Base-by-base conservation (phyloP, 2,888 invertebrate genomes). In the Trissoscelio sp. region DNA sequence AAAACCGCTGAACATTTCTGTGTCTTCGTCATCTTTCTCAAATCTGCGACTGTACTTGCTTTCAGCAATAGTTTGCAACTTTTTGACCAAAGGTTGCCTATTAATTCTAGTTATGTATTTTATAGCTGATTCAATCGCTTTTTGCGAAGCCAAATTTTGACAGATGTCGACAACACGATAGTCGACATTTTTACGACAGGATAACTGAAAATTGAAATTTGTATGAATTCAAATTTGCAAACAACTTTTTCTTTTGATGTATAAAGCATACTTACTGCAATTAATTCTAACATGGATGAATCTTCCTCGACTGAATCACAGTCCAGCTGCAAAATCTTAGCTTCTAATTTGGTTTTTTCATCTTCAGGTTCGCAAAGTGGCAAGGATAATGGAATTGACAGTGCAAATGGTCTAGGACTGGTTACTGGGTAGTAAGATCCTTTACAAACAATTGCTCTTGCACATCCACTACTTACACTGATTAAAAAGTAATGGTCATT, bases 381-480 rank as follows among this genome's bases (percentile, higher is more conserved):
- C 69, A 97, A 93, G 91, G 94, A 94, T 87, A 97, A 93, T 1
- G 95, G 93, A 82, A 98, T 89, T 88, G 97, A 95, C 11, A 94
- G 93, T 3, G 97, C 93, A 79, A 96, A 95, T 0, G 98, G 98
- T 64, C 96, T 94, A 0, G 98, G 98, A 18, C 95, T 94, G 0
- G 97, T 96, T 24, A 95, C 93, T 0, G 99, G 99, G 92, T 96
- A 98, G 12, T 95, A 93, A 14, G 95, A 93, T n/a, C 98, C 98
- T 89, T 97, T 96, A 87, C 98, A 99, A 64, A 96, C 93, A 22
- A 98, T 95, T 11, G 96, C 96, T 42, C 96, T 94, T 3, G 97
- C 93, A 66, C 94, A 95, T 90, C 96, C 95, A 12, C 94, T 98
- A 82, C 94, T 95, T 0, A 98, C 92, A 81, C 97, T 94, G 37